Evolutionary conservation across 2,888 invertebrate species (phyloP).

Genomic region (Polyommatus icarus): DNA sequence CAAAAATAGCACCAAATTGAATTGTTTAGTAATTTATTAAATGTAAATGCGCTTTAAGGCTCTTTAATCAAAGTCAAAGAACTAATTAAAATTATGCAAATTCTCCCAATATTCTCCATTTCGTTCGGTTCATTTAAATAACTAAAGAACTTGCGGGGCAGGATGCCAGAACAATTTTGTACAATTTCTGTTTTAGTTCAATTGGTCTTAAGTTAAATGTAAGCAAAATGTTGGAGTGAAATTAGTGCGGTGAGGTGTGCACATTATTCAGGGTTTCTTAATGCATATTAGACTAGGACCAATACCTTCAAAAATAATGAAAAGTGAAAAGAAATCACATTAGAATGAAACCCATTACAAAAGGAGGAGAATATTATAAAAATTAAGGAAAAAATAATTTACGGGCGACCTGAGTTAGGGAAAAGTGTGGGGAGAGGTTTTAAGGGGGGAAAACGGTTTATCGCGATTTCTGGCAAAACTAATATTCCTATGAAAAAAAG

Average conservation of each 20-base stretch:
- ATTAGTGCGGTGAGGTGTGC: background rate
- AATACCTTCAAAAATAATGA: too few species aligned
- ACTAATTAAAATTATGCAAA: slow-evolving; percentile 25
- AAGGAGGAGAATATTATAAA: too few species aligned
- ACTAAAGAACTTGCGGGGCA: slow-evolving; percentile 20
- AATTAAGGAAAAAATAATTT: too few species aligned
- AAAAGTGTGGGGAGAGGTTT: too few species aligned
- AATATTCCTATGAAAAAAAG: too few species aligned
- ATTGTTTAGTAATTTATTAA: slow-evolving; percentile 8
- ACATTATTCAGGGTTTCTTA: background rate
- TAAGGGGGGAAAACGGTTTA: too few species aligned
- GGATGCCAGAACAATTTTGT: slow-evolving; percentile 22
- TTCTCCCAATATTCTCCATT: slow-evolving; percentile 24
- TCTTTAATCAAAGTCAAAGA: slow-evolving; percentile 21
- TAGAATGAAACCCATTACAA: too few species aligned
- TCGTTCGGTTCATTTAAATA: slow-evolving; percentile 24
- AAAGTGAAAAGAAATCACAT: too few species aligned
- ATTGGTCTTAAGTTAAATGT: slow-evolving; percentile 20
- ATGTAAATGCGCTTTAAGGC: slow-evolving; percentile 15
- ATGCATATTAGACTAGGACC: too few species aligned
- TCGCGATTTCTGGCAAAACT: too few species aligned
- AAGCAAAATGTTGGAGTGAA: background rate
- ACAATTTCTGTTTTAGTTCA: slow-evolving; percentile 23
- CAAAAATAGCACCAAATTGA: background rate
- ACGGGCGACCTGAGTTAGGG: too few species aligned